These are phyloP conservation scores for Arion vulgaris DNA, from an alignment of 1,140 invertebrate genomes.

Conservation along the genomic window DNA sequence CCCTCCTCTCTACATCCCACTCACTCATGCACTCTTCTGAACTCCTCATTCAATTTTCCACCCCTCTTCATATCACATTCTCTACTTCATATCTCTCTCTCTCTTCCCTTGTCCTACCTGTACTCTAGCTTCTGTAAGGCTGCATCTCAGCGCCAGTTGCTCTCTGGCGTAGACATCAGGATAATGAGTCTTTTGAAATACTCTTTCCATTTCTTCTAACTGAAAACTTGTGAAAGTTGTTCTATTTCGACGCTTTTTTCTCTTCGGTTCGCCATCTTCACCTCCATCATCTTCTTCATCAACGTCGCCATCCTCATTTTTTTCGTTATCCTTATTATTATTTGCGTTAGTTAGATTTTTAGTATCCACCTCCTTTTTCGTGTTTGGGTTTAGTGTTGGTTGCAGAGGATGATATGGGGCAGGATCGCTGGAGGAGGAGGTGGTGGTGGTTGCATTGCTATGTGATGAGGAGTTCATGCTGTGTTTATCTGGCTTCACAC, in stretches of 20 bases:
- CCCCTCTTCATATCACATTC: no score
- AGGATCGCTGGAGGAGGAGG: background rate
- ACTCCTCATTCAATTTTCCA: no score
- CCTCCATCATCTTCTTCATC: slow-evolving; percentile 43
- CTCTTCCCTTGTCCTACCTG: background rate
- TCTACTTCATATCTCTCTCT: background rate
- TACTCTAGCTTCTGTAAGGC: slow-evolving; percentile 70
- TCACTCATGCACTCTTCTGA: no score
- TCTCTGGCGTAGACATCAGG: slow-evolving; percentile 97
- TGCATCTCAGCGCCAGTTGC: slow-evolving; percentile 82
- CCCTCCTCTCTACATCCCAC: no score
- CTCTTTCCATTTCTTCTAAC: slow-evolving; percentile 76
- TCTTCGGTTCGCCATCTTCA: slow-evolving; percentile 76
- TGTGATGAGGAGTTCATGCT: background rate
- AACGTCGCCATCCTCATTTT: slow-evolving; percentile 33
- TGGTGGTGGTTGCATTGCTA: background rate
- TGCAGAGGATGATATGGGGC: background rate
- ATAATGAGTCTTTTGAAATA: slow-evolving; percentile 84
- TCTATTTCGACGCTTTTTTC: slow-evolving; percentile 94
- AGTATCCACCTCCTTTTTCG: background rate
- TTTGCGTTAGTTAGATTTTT: background rate
- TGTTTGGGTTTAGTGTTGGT: background rate
- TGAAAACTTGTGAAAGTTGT: slow-evolving; percentile 99
- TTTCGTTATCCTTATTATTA: background rate
- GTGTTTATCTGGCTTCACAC: background rate